These are phyloP conservation scores for Lanius collurio DNA, from an alignment of 2,113 vertebrate species.

Conservation along the genomic window DNA sequence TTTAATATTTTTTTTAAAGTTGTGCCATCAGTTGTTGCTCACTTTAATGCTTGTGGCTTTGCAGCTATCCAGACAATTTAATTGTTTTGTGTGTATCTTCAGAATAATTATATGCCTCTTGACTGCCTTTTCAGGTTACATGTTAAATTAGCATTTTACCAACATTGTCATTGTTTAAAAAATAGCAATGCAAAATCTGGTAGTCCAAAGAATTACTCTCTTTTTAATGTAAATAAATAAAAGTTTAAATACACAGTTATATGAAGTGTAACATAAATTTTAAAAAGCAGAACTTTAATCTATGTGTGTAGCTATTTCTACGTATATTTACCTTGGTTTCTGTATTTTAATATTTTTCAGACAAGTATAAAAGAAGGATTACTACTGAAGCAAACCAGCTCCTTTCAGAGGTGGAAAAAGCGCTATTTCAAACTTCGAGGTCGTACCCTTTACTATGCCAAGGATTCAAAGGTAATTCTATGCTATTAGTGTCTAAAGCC, in stretches of 20 bases:
- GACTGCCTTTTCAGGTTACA: not conserved
- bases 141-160: not conserved
- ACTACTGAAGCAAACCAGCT: slow-evolving; percentile 97
- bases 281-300: not conserved
- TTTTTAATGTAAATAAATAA: not conserved
- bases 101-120: not conserved
- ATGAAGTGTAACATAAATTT: not conserved
- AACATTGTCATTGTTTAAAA: not conserved
- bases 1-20: not conserved
- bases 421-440: slow-evolving; percentile 97
- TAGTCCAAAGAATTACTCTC: not conserved
- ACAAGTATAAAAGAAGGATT: slow-evolving; percentile 96
- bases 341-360: slow-evolving; percentile 72
- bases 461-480: slow-evolving; percentile 92
- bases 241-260: not conserved
- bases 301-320: not conserved
- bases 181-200: not conserved
- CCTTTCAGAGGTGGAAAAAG: slow-evolving; percentile 99
- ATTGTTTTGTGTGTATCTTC: not conserved
- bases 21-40: not conserved
- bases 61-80: not conserved
- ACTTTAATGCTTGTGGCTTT: not conserved
- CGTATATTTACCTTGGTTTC: not conserved
- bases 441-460: slow-evolving; percentile 96
- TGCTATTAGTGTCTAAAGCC: not conserved